Evolutionary conservation across 2,797 vertebrate species (phyloP), one percentile per base, ranked within the genome.

Genomic region (Enteromius paludinosus): DNA sequence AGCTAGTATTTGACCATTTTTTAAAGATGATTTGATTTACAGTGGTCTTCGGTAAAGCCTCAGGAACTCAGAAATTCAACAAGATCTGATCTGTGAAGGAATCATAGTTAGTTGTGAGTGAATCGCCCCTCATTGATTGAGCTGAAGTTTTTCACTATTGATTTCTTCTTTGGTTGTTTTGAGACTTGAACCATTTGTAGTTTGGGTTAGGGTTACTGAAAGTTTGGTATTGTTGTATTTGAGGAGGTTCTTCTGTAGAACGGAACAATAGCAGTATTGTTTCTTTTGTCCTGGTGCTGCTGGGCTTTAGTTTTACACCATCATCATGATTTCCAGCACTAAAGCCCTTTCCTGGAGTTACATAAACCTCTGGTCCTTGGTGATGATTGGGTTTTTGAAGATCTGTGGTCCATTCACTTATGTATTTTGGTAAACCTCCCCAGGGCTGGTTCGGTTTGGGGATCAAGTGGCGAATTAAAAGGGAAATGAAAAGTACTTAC

Each of bases 241-340:
- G 54, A 61, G 35, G 54, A 61, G 35, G 14, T 75, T 59, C 9
- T 61, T 4, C 9, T 76, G 6, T 15, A 14, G n/a, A 30, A 66
- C 4, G 30, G 23, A 41, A 79, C 77, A 79, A 61, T 17, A 17
- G 52, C 11, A 71, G 11, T 33, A 33, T 61, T 80, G 78, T 71
- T 45, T 71, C 52, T 45, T 23, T 43, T 62, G 56, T 28, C 61
- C 38, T 62, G 69, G 43, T 11, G 43, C 18, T 35, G 64, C 20
- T 79, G 52, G 11, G 14, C 45, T 38, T 78, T 30, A 80, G 66
- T 79, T 79, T 25, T 62, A 62, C 52, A 0, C 14, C 33, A 59
- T 7, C 33, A 41, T 7, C 35, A 20, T 79, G 47, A 68, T 66
- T 33, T 69, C 15, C 33, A 56, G 7, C 11, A 14, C 7, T 59